Evolutionary conservation across 2,113 vertebrate species (phyloP).

Genomic region (Daubentonia madagascariensis): DNA sequence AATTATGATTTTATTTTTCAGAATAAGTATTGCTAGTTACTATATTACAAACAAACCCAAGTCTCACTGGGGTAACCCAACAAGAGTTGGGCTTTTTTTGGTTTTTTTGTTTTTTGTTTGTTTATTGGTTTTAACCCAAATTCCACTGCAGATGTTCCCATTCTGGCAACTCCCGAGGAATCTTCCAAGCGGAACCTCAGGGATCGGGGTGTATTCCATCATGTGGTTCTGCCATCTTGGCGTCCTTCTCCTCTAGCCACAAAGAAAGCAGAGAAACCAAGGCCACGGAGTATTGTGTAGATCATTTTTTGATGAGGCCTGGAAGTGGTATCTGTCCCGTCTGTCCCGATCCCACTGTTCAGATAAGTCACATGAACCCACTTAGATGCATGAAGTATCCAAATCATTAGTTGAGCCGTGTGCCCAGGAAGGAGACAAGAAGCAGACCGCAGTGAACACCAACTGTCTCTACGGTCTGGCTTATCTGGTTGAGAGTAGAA

Average conservation of each 20-base stretch:
- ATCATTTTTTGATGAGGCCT: not conserved
- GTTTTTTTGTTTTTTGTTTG: too few relatives aligned
- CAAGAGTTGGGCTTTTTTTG: not conserved
- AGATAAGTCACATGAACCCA: not conserved
- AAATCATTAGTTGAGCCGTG: not conserved
- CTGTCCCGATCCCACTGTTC: not conserved
- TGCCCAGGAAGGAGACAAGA: not conserved
- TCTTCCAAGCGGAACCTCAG: not conserved
- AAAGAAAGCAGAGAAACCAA: not conserved
- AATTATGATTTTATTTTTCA: not conserved
- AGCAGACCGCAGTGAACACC: rapidly evolving
- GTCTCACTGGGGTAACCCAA: not conserved
- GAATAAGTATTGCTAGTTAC: not conserved
- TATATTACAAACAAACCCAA: not conserved
- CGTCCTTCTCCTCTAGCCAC: not conserved
- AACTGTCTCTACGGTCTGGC: rapidly evolving
- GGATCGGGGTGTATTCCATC: not conserved
- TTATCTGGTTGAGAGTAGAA: not conserved
- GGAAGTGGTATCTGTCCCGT: not conserved
- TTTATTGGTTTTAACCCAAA: too few relatives aligned
- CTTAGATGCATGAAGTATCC: not conserved
- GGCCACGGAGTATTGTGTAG: not conserved
- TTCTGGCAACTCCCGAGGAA: not conserved
- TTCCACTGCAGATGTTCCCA: not conserved
- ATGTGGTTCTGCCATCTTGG: not conserved